Evolutionary conservation across 2,797 vertebrate species (phyloP), one percentile per base, ranked within the genome.

Genomic region (Saxicola maurus): DNA sequence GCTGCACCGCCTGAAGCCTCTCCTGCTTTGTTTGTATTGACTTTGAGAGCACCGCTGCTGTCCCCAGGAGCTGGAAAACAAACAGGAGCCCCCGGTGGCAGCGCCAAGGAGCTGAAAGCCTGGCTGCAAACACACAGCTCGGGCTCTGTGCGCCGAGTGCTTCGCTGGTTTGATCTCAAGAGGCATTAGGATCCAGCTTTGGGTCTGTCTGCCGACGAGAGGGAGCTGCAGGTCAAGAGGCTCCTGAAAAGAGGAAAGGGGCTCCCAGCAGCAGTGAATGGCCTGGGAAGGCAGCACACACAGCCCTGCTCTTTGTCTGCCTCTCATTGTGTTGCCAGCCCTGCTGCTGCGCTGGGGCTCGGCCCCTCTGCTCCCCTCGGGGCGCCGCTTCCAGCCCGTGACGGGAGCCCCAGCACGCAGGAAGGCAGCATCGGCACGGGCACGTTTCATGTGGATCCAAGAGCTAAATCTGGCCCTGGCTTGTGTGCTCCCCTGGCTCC

Each of bases 161-260:
- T 86, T 52, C 7, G n/a, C 56, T 51, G 72, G 86, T 64, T 67
- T 68, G 81, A 93, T 88, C 75, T 92, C 65, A 94, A 94, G 90
- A 90, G 86, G 84, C 59, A 66, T 45, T 56, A 82, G 46, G 88
- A 90, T 75, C 86, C 83, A 57, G 83, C 72, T 85, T 60, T 19
- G 38, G 78, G 35, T 73, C 74, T 86, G 83, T 8, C 43, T 91
- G 94, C 72, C 0, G 45, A 90, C 40, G 45, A 90, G 82, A 84
- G 75, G 57, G 90, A 92, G 85, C 95, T 59, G 67, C 55, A 9
- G 92, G 94, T 95, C 94, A 95, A 95, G 95, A 94, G 92, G 83
- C 86, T 94, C 57, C 20, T 82, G 92, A 90, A 82, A 88, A 85
- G 83, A 91, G 67, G 81, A 82, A 93, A 56, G 1, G 1, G 1